These are phyloP conservation scores for Ostrea denselamellosa DNA, from an alignment of 1,140 invertebrate species.

Conservation along the genomic window DNA sequence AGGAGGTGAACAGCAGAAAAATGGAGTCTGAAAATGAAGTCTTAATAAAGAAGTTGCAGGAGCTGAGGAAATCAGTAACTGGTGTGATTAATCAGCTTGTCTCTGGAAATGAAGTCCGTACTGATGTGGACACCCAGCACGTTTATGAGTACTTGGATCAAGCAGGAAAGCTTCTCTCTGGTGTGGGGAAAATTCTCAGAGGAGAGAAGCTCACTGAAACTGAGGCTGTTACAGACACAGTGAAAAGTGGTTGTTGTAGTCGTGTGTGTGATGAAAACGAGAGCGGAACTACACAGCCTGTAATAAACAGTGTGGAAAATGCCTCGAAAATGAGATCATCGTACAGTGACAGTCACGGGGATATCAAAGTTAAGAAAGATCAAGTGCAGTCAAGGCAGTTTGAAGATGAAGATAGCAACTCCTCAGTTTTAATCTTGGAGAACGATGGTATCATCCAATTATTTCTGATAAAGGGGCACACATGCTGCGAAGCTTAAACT, in stretches of 20 bases:
- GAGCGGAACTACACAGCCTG: not conserved
- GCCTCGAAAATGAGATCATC: not conserved
- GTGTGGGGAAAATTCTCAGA: not conserved
- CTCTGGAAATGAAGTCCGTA: not conserved
- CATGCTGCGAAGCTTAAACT: too few relatives aligned
- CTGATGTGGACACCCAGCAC: not conserved
- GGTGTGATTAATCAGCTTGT: slow-evolving; percentile 18
- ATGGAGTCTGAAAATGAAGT: not conserved
- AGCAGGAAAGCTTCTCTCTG: not conserved
- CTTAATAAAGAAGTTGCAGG: slow-evolving; percentile 10
- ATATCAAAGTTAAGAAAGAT: not conserved
- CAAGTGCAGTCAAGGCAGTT: not conserved
- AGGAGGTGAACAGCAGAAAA: not conserved
- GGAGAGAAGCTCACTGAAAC: not conserved
- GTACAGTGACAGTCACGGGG: not conserved
- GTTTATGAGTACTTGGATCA: not conserved
- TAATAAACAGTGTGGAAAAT: not conserved
- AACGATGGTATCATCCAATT: not conserved
- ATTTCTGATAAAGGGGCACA: too few relatives aligned
- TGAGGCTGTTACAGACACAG: not conserved
- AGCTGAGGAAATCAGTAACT: slow-evolving; percentile 24
- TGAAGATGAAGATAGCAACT: not conserved
- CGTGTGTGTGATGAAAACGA: not conserved
- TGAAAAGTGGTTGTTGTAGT: not conserved
- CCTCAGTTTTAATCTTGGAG: not conserved